These are phyloP conservation scores for Silurus meridionalis DNA, from an alignment of 2,113 vertebrate species.

Conservation along the genomic window DNA sequence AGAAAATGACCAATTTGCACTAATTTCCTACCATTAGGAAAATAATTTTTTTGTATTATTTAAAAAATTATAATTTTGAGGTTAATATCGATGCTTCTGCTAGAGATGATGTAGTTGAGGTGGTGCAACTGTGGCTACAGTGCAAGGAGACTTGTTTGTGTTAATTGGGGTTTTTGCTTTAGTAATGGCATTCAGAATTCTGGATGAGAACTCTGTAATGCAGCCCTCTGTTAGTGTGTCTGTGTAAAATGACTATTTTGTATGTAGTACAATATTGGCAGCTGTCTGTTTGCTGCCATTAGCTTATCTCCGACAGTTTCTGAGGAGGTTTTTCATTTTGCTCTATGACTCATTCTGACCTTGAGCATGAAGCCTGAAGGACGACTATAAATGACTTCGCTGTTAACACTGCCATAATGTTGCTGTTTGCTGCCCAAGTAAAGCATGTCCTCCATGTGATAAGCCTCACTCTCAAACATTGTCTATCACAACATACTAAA, in stretches of 20 bases:
- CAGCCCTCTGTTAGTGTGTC: no score
- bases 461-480: constrained; percentile 9
- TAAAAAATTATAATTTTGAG: no score
- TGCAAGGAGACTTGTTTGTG: no score
- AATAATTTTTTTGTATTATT: no score
- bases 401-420: constrained; percentile 23
- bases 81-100: no score
- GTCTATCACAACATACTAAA: background rate
- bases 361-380: constrained; percentile 34
- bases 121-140: no score
- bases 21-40: no score
- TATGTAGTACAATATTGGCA: background rate
- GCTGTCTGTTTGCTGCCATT: background rate
- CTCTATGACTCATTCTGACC: constrained; percentile 39
- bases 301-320: background rate
- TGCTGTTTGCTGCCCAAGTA: constrained; percentile 12
- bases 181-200: no score
- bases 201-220: no score
- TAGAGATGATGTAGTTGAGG: no score
- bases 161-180: no score
- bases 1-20: no score
- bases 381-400: constrained; percentile 28
- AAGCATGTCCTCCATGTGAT: constrained; percentile 30
- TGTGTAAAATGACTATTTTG: background rate
- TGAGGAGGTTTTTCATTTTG: background rate